These are phyloP conservation scores for Tuberolachnus salignus DNA, from an alignment of 2,888 invertebrate genomes.

Conservation along the genomic window DNA sequence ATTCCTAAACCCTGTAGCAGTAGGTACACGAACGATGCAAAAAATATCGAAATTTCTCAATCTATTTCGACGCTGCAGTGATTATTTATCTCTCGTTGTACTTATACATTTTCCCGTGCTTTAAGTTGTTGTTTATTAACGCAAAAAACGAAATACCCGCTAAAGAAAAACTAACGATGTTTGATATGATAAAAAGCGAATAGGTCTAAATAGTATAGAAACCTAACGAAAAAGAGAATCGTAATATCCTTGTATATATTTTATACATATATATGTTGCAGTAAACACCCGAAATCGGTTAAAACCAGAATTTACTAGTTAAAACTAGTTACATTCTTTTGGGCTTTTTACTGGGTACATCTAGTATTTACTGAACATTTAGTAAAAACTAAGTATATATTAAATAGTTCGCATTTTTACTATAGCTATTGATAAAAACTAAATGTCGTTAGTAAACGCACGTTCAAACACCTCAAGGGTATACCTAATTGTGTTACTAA, in stretches of 20 bases:
- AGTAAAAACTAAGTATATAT: too few relatives aligned
- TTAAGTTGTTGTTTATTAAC: slow-evolving; percentile 12
- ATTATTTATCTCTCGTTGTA: slow-evolving; percentile 16
- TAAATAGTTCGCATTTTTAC: too few relatives aligned
- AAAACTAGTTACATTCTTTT: too few relatives aligned
- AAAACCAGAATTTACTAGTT: too few relatives aligned
- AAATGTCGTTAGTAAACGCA: too few relatives aligned
- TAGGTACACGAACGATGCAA: not conserved
- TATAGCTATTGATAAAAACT: too few relatives aligned
- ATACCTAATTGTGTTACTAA: too few relatives aligned
- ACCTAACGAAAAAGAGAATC: not conserved
- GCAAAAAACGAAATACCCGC: slow-evolving; percentile 2
- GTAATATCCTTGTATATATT: not conserved
- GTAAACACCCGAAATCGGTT: too few relatives aligned
- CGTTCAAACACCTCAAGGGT: too few relatives aligned
- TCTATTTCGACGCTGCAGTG: slow-evolving; percentile 18
- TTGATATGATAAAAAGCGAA: slow-evolving; percentile 23
- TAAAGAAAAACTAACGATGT: not conserved
- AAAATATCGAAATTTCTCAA: slow-evolving; percentile 12
- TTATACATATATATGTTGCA: too few relatives aligned
- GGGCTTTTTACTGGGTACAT: too few relatives aligned
- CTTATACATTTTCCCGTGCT: not conserved
- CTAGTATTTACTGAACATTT: too few relatives aligned
- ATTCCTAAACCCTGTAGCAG: not conserved
- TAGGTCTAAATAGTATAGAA: slow-evolving; percentile 22